Base-by-base conservation (phyloP, 2,113 vertebrate species). In the Aviceda subcristata region DNA sequence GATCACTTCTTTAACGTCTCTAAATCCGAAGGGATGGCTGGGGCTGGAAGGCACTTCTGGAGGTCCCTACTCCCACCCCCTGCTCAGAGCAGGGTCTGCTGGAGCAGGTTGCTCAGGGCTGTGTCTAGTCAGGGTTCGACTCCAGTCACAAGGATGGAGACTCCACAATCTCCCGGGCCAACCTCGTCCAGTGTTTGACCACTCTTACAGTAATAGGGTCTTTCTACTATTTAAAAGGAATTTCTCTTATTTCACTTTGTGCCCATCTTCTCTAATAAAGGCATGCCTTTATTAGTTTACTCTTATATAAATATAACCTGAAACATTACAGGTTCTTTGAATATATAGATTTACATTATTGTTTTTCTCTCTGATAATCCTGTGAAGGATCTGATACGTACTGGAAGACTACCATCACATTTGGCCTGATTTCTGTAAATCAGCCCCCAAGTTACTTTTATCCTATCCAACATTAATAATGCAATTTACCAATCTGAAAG, bases 391-490 rank as follows among this genome's bases (percentile, higher is more conserved):
- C 6, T 66, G 27, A 66, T 60, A 18, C 4, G 9, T 68, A 8
- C 10, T 38, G 12, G 4, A 86, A 95, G 32, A 72, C 8, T 23
- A 19, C 5, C 8, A 27, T 30, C 87, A 64, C 4, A 2, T 6
- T 5, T 4, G 9, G 7, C 23, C 29, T 16, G 8, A 59, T 41
- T 92, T 83, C 29, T 75, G 9, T 21, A 78, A 64, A 64, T 43
- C 0, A 0, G 3, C 1, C 10, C 17, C 3, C 18, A 45, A 8
- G 3, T 45, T 79, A 39, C 34, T 86, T 64, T 60, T 15, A 16
- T 46, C 6, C 10, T 71, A 55, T 26, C 10, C 29, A 67, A 29
- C 8, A 6, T 64, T 60, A 69, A 66, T 32, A 46, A 75, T 23
- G 11, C 11, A 68, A 59, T 67, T 53, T 62, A 71, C 10, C 1